Evolutionary conservation across 2,113 vertebrate genomes (phyloP).

Genomic region (Leucoraja erinaceus): DNA sequence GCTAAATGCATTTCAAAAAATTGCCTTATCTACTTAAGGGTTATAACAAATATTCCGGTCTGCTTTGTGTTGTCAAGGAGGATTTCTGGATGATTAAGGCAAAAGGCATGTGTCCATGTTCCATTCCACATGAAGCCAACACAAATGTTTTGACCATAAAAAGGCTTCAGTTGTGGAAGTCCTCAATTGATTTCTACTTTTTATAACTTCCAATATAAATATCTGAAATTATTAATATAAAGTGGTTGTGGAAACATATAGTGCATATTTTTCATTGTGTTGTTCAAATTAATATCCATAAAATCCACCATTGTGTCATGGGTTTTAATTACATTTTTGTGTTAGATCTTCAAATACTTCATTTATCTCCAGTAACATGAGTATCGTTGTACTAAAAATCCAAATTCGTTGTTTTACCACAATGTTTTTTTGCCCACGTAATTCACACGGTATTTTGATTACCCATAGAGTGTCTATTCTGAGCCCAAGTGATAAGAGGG

Average conservation of each 20-base stretch:
- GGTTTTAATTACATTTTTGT: neutral
- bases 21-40: neutral
- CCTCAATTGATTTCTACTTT: neutral
- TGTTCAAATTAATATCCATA: neutral
- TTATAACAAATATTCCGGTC: neutral
- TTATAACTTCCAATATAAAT: neutral
- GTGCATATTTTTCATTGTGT: neutral
- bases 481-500: neutral
- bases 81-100: constrained; percentile 10
- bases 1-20: neutral
- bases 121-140: neutral
- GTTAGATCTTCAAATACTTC: neutral
- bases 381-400: neutral
- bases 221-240: neutral
- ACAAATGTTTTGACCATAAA: neutral
- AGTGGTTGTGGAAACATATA: neutral
- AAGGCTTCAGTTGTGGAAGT: neutral
- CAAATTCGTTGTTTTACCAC: neutral
- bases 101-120: constrained; percentile 20
- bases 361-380: neutral
- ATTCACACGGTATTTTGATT: neutral
- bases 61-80: constrained; percentile 5
- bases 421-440: neutral
- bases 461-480: neutral
- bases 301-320: neutral